Percentiles rank a stretch among this genome's conserved stretches.
Evolutionary conservation across 1,140 invertebrate species (phyloP).

Genomic region (Apis laboriosa): DNA sequence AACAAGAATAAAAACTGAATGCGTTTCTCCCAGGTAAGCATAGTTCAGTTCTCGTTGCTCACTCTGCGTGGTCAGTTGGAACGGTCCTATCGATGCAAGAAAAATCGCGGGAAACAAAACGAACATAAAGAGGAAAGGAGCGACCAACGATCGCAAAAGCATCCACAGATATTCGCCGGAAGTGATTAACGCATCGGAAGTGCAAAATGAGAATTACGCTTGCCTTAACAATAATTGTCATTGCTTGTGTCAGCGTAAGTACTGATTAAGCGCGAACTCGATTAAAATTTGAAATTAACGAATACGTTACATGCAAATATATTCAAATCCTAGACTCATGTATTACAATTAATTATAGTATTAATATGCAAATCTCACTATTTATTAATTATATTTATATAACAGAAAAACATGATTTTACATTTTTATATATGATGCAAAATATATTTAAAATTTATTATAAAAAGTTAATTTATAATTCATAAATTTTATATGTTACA

Average conservation of each 20-base stretch:
- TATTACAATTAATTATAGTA: not conserved
- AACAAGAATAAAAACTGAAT: slow-evolving; percentile 19
- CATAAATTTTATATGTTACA: not conserved
- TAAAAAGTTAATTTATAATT: not conserved
- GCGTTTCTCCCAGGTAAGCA: slow-evolving; percentile 15
- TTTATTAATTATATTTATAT: not conserved
- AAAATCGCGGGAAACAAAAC: not conserved
- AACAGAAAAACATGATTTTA: not conserved
- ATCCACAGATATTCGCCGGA: slow-evolving; percentile 3
- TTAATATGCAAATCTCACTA: not conserved
- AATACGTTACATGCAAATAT: not conserved
- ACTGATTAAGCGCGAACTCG: not conserved
- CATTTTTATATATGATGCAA: not conserved
- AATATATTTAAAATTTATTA: not conserved
- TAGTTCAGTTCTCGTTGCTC: slow-evolving; percentile 21
- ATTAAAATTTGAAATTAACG: not conserved
- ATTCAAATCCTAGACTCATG: not conserved
- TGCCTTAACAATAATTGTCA: slow-evolving; percentile 27
- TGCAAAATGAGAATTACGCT: slow-evolving; percentile 48
- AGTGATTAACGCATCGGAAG: slow-evolving; percentile 28
- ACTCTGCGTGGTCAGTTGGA: slow-evolving; percentile 19
- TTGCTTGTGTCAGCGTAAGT: slow-evolving; percentile 52
- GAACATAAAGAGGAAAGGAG: not conserved
- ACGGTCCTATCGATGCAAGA: slow-evolving; percentile 18
- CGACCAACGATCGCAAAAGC: not conserved